Evolutionary conservation across 1,140 invertebrate species (phyloP), one percentile per base, ranked within the genome.

Genomic region (Trichonephila clavipes): DNA sequence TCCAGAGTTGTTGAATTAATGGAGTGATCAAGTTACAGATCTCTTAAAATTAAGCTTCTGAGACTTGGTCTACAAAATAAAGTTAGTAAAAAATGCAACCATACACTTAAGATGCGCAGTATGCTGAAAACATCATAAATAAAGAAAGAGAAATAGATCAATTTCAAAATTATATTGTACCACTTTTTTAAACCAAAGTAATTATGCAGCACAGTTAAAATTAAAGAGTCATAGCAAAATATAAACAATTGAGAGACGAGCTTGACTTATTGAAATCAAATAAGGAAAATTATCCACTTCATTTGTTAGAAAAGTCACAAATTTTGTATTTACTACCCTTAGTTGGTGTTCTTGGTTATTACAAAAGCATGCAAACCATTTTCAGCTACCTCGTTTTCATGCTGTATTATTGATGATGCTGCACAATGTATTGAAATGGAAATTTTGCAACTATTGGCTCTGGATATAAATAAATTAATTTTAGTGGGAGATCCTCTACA

Each of bases 361-460:
- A 89, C 94, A 28, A 91, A 72, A 44, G 90, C 95, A 88, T 95
- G 95, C 95, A 86, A 88, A 87, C 94, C 92, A 59, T 96, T 96
- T 16, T 94, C 96, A 51, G 34, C 59, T 3, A 95, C 96, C 18
- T 96, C 96, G 18, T 98, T 99, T 95, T 97, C 97, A 83, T 96
- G 97, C 82, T 99, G 98, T 95, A 98, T 99, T 62, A 97, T 99
- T 61, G 98, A 99, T 95, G 98, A 99, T 96, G 98, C 98, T 21
- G 98, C 98, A 0, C 98, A 99, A 95, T 97, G 97, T 94, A 97
- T 97, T 34, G 98, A 99, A 95, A 97, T 97, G 0, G 98, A 98
- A 95, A 97, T 97, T 21, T 95, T 99, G 44, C 97, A 98, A 88
- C 98, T 98, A 0, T 96, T 99, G 8, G 96, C 97, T 95, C 96